phyloP scores from a whole-genome alignment of 2,888 invertebrate genomes.

The Drosophila percnosoma region DNA sequence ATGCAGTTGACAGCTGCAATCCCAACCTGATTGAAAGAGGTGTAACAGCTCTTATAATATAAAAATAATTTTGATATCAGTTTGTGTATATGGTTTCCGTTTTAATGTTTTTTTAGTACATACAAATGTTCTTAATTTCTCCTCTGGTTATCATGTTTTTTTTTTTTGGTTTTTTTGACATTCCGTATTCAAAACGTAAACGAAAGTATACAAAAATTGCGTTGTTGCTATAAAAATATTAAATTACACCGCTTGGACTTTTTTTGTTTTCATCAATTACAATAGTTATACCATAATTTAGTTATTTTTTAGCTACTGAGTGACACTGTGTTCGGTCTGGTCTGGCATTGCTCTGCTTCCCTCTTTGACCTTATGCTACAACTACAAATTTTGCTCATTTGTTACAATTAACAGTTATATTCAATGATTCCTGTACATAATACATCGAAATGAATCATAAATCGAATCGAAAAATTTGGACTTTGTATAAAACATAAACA shows the following conservation, averaged over 20 bases:
- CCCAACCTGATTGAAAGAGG: conserved; percentile 11
- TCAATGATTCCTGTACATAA: conserved; percentile 42
- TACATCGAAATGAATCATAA: conserved; percentile 39
- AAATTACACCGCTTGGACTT: conserved; percentile 51
- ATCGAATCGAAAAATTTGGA: conserved; percentile 38
- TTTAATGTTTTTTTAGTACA: conserved; percentile 62
- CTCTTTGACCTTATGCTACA: conserved; percentile 41
- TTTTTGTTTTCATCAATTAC: conserved; percentile 47
- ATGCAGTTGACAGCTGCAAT: conserved; percentile 27
- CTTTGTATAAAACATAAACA: conserved; percentile 56
- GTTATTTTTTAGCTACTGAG: conserved; percentile 62
- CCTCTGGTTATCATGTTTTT: conserved; percentile 25
- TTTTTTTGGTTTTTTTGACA: conserved; percentile 16
- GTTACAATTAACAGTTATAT: conserved; percentile 51
- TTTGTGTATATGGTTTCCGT: conserved; percentile 59
- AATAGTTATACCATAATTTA: conserved; percentile 59
- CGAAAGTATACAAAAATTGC: conserved; percentile 62
- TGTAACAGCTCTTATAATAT: conserved; percentile 25
- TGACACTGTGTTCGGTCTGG: conserved; percentile 19
- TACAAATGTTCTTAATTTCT: conserved; percentile 46
- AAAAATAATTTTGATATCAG: conserved; percentile 26
- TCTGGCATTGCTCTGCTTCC: conserved; percentile 27
- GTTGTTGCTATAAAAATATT: conserved; percentile 69
- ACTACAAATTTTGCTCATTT: conserved; percentile 47
- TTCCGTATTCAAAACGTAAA: conserved; percentile 50